phyloP scores from a whole-genome alignment of 2,797 vertebrate species.

The Adrianichthys oophorus region DNA sequence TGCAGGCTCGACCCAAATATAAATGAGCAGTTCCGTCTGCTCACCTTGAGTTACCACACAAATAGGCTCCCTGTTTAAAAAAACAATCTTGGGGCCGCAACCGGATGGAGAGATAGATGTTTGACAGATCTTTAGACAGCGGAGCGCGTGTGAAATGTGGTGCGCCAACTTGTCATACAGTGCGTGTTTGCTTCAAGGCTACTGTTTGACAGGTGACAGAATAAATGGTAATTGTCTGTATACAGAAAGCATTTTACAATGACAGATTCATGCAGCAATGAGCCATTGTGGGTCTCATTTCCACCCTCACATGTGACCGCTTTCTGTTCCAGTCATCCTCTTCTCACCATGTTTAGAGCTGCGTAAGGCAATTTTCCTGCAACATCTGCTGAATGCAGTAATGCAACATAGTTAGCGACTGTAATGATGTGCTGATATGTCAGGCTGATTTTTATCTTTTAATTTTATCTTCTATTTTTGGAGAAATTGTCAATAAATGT shows the following conservation, averaged over 20 bases:
- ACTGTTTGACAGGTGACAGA: conserved; percentile 42
- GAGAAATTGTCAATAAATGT: no score
- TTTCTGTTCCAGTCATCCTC: conserved; percentile 3
- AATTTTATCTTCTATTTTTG: no score
- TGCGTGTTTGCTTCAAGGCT: conserved; percentile 63
- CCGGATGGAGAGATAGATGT: conserved; percentile 46
- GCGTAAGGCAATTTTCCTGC: conserved; percentile 8
- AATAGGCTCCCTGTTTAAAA: conserved; percentile 30
- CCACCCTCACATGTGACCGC: conserved; percentile 7
- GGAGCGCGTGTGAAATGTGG: conserved; percentile 65
- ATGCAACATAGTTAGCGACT: conserved; percentile 8
- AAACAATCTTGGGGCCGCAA: conserved; percentile 6
- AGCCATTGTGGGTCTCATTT: conserved; percentile 31
- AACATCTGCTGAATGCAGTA: conserved; percentile 9
- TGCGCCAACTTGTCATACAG: conserved; percentile 55
- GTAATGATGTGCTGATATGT: conserved; percentile 5
- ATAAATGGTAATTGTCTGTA: conserved; percentile 49
- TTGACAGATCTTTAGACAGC: conserved; percentile 60
- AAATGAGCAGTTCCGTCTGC: conserved; percentile 39
- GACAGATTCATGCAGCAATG: conserved; percentile 48
- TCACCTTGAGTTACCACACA: conserved; percentile 47
- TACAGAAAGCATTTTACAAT: conserved; percentile 47
- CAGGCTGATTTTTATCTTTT: conserved; percentile 27
- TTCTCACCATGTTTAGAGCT: conserved; percentile 1
- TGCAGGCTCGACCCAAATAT: conserved; percentile 12